Evolutionary conservation across 2,113 vertebrate species (phyloP).

Genomic region (Sinocyclocheilus anophthalmus): DNA sequence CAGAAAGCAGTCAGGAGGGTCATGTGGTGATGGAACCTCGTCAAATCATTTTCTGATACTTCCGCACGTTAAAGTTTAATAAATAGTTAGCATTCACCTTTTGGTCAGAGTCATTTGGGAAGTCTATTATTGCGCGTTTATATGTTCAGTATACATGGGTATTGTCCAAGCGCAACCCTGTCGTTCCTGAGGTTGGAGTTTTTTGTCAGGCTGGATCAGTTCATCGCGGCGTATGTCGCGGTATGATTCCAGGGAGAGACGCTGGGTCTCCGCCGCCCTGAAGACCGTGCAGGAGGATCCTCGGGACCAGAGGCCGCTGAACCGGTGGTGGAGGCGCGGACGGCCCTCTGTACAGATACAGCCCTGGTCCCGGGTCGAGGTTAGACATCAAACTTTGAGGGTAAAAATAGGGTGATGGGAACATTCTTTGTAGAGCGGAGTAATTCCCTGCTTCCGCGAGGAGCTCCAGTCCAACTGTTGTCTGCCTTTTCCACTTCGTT

Average conservation of each 20-base stretch:
- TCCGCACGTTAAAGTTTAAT: conserved; percentile 18
- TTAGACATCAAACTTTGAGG: conserved; percentile 84
- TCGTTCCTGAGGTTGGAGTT: conserved; percentile 48
- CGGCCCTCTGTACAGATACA: conserved; percentile 85
- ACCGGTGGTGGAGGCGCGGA: conserved; percentile 81
- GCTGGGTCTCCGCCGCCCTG: conserved; percentile 80
- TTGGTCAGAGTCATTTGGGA: conserved; percentile 33
- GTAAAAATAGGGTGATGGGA: conserved; percentile 86
- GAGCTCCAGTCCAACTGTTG: conserved; percentile 85
- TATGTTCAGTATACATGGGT: neutral
- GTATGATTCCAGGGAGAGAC: conserved; percentile 79
- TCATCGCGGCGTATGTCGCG: conserved; percentile 82
- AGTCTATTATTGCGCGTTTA: conserved; percentile 38
- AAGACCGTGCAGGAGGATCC: conserved; percentile 83
- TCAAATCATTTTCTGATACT: neutral
- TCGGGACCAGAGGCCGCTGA: conserved; percentile 80
- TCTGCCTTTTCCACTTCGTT: conserved; percentile 95
- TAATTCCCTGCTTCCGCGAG: conserved; percentile 87
- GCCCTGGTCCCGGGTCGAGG: conserved; percentile 82
- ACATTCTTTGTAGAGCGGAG: conserved; percentile 83
- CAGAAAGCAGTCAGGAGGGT: neutral
- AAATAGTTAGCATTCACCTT: conserved; percentile 37
- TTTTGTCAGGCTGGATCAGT: conserved; percentile 62
- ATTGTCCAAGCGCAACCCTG: conserved; percentile 25
- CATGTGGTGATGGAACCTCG: neutral